phyloP scores from a whole-genome alignment of 1,140 invertebrate species.

The Sitophilus oryzae region DNA sequence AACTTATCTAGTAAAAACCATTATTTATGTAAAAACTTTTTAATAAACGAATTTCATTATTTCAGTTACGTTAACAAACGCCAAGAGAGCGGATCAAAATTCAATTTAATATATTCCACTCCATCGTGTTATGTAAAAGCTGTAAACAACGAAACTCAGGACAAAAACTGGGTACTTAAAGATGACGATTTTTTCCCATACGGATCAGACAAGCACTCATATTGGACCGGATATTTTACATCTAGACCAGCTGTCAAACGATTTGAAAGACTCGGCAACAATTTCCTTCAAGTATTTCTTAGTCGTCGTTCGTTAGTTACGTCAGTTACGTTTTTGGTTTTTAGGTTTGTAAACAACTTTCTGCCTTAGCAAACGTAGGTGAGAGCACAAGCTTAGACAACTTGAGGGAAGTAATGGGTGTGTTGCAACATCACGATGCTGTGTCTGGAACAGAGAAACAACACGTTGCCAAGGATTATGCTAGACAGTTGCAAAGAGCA shows the following conservation, averaged over 20 bases:
- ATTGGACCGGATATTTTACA: conserved; percentile 82
- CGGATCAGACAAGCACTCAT: conserved; percentile 60
- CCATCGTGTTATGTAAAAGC: conserved; percentile 70
- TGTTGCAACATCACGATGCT: conserved; percentile 90
- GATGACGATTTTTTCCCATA: conserved; percentile 80
- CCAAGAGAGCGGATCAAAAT: conserved; percentile 42
- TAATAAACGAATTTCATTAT: no score
- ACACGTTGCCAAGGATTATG: conserved; percentile 84
- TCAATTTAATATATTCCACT: conserved; percentile 72
- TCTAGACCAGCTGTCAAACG: conserved; percentile 65
- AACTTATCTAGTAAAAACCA: conserved; percentile 62
- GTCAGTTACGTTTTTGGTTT: no score
- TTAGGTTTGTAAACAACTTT: conserved; percentile 51
- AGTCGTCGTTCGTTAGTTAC: no score
- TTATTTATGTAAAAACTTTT: no score
- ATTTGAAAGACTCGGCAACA: conserved; percentile 50
- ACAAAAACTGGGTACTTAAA: conserved; percentile 23
- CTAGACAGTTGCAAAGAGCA: conserved; percentile 56
- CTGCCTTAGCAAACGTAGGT: conserved; percentile 40
- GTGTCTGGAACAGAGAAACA: conserved; percentile 89
- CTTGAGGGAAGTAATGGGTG: conserved; percentile 56
- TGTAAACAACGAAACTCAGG: conserved; percentile 44
- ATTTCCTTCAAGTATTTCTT: conserved; percentile 19
- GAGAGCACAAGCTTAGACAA: conserved; percentile 42
- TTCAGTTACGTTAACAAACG: neutral